Conservation (phyloP, 1,140 invertebrate species). For the Microvelia longipes region DNA sequence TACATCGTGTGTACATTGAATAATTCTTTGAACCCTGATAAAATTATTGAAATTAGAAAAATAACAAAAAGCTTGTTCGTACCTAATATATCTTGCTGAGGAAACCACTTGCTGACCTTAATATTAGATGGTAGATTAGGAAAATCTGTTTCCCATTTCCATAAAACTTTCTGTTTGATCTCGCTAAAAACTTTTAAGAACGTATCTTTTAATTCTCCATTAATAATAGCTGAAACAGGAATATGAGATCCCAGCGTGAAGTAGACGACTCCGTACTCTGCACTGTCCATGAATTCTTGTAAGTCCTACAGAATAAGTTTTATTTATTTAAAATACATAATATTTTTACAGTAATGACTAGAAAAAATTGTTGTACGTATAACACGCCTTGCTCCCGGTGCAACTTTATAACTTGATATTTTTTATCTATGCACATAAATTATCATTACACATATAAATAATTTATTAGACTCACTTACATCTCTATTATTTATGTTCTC, state of each 20-base stretch:
- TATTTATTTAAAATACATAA: neutral
- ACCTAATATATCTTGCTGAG: constrained; percentile 53
- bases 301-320: constrained; percentile 15
- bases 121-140: constrained; percentile 25
- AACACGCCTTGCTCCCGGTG: no score
- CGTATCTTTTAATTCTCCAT: constrained; percentile 15
- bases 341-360: constrained; percentile 25
- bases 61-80: no score
- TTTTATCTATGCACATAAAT: no score
- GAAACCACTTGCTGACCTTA: constrained; percentile 41
- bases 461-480: no score
- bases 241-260: constrained; percentile 30
- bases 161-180: constrained; percentile 42
- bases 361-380: no score
- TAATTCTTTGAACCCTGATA: no score
- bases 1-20: no score
- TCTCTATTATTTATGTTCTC: no score
- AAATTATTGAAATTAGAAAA: no score
- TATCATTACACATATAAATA: no score
- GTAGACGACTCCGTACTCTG: constrained; percentile 30
- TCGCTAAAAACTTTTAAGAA: constrained; percentile 35
- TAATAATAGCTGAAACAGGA: constrained; percentile 16
- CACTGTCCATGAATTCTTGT: constrained; percentile 25
- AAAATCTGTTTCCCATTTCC: constrained; percentile 41
- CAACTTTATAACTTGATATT: no score